phyloP scores from a whole-genome alignment of 2,888 invertebrate genomes.

The Sympetrum striolatum region DNA sequence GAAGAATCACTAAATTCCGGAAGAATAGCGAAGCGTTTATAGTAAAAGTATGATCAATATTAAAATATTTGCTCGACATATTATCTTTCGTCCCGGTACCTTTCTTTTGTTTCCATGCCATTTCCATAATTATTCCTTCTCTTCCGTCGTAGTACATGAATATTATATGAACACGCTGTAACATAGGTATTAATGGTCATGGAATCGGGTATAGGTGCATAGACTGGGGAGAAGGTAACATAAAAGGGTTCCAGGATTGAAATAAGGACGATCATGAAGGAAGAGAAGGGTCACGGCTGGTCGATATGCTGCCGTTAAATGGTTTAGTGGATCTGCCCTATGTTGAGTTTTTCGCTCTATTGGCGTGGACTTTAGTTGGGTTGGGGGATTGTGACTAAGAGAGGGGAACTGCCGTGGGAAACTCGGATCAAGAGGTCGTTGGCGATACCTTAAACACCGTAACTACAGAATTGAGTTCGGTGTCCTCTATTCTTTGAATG shows the following conservation, averaged over 20 bases:
- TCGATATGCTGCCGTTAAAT: constrained; percentile 25
- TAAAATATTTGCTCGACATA: too few relatives aligned
- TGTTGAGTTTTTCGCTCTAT: background rate
- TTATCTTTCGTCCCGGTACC: too few relatives aligned
- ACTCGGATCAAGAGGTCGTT: background rate
- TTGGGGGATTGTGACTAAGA: background rate
- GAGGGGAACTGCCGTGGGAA: background rate
- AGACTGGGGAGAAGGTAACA: too few relatives aligned
- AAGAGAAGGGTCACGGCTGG: background rate
- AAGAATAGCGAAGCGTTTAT: too few relatives aligned
- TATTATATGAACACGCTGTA: background rate
- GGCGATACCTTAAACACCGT: background rate
- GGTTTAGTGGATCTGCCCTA: constrained; percentile 14
- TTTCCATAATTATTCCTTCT: background rate
- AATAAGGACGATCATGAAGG: background rate
- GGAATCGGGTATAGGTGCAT: background rate
- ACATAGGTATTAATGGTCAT: background rate
- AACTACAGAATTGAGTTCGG: background rate
- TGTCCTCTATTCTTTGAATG: too few relatives aligned
- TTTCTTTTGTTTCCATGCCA: too few relatives aligned
- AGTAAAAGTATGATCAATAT: too few relatives aligned
- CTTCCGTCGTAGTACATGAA: background rate
- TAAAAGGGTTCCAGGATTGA: background rate
- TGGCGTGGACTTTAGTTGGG: background rate
- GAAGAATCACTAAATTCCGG: too few relatives aligned